phyloP scores from a whole-genome alignment of 2,797 vertebrate species.

The Mus caroli region DNA sequence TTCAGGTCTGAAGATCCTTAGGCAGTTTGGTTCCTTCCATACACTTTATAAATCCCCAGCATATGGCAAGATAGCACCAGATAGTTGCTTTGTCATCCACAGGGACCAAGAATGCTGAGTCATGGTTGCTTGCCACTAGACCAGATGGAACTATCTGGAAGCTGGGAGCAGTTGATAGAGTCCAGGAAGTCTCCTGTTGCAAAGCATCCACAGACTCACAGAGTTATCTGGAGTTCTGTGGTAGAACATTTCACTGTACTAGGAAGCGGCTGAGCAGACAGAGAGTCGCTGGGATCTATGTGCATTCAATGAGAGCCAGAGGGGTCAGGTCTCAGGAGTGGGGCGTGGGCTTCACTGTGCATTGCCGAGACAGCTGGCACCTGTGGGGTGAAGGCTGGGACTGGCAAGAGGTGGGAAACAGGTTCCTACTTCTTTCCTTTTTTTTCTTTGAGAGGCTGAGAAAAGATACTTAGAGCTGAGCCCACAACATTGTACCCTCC shows the following conservation, averaged over 20 bases:
- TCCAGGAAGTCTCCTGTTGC: not conserved
- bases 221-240: not conserved
- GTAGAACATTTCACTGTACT: accelerated
- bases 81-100: not conserved
- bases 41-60: not conserved
- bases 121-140: not conserved
- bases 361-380: accelerated
- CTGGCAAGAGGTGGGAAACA: not conserved
- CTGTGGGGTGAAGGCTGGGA: accelerated
- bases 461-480: not conserved
- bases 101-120: not conserved
- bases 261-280: accelerated
- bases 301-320: accelerated
- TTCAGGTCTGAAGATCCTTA: not conserved
- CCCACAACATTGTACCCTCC: accelerated
- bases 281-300: accelerated
- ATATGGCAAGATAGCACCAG: not conserved
- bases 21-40: not conserved
- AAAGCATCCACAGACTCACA: not conserved
- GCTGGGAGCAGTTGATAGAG: not conserved
- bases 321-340: not conserved
- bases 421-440: not conserved
- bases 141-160: not conserved
- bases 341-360: accelerated
- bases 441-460: not conserved